Base-by-base conservation (phyloP, 2,797 vertebrate species). In the Sparidentex hasta region DNA sequence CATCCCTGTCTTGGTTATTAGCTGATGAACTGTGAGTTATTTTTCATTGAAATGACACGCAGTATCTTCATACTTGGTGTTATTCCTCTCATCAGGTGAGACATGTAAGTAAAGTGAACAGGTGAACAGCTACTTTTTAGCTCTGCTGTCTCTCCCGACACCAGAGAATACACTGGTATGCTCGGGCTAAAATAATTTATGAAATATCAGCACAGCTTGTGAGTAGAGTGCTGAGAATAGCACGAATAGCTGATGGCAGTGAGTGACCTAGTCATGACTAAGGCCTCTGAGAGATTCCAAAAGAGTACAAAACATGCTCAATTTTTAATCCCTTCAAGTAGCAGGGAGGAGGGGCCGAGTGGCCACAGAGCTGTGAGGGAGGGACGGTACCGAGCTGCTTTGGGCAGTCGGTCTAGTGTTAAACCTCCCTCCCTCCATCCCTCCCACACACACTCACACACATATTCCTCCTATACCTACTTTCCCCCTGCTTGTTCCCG, bases 221-320 rank as follows among this genome's bases (percentile, higher is more conserved):
- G 72, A 76, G 71, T 76, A 65, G 50, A 85, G 46, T 79, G 86
- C 85, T 86, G 83, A 87, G 76, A 90, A 89, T 80, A 87, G 88
- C 76, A 86, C 52, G 65, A 81, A 76, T 75, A 66, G 90, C 82
- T 78, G 81, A 78, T 87, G 91, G 89, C 89, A 82, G 75, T 76
- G 81, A 91, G 81, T 91, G 87, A 89, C 89, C 84, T 74, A 80
- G 83, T 92, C 89, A 85, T 91, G 88, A 89, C 84, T 80, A 83
- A 88, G 83, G 81, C 84, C 71, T 84, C 33, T 52, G 76, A 86
- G 81, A 87, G 52, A 82, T 80, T 86, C 75, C 68, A 81, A 83
- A 87, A 81, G 82, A 87, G 62, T 70, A 87, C 80, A 89, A 80
- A 86, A 87, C 78, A 89, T 38, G 64, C 74, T 90, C 75, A 88